Conservation (phyloP, 2,888 invertebrate genomes). For the Hydroisotoma schaefferi region DNA sequence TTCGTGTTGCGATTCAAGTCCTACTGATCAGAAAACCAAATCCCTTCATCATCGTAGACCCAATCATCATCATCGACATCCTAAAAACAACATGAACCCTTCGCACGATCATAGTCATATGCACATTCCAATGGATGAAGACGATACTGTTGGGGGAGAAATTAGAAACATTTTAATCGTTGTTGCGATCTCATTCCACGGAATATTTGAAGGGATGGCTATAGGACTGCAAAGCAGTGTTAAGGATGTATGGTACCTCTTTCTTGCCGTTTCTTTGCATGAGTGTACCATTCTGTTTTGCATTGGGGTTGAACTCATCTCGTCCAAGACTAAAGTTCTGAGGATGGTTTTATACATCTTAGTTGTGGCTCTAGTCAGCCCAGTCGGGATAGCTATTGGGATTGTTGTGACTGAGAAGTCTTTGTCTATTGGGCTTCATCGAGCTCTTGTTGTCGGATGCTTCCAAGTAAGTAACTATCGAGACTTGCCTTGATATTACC, state of each 20-base stretch:
- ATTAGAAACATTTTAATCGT: constrained; percentile 54
- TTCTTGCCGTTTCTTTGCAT: constrained; percentile 57
- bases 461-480: constrained; percentile 46
- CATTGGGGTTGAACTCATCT: constrained; percentile 57
- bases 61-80: constrained; percentile 23
- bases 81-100: constrained; percentile 29
- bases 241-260: constrained; percentile 57
- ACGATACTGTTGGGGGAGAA: constrained; percentile 48
- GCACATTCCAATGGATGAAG: constrained; percentile 37
- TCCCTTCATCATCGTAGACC: constrained; percentile 11
- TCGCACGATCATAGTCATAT: constrained; percentile 43
- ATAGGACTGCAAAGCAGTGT: constrained; percentile 56
- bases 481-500: too few relatives aligned
- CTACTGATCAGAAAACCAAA: constrained; percentile 15
- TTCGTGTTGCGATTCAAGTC: neutral
- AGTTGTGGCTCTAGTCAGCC: constrained; percentile 56
- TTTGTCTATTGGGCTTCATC: constrained; percentile 51
- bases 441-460: constrained; percentile 52
- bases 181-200: constrained; percentile 58
- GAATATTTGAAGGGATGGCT: constrained; percentile 59
- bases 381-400: constrained; percentile 56
- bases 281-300: constrained; percentile 58
- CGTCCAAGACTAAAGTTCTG: constrained; percentile 53
- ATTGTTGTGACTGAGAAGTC: constrained; percentile 53
- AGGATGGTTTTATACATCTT: constrained; percentile 55